Evolutionary conservation across 2,888 invertebrate genomes (phyloP).

Genomic region (Drosophila testacea): DNA sequence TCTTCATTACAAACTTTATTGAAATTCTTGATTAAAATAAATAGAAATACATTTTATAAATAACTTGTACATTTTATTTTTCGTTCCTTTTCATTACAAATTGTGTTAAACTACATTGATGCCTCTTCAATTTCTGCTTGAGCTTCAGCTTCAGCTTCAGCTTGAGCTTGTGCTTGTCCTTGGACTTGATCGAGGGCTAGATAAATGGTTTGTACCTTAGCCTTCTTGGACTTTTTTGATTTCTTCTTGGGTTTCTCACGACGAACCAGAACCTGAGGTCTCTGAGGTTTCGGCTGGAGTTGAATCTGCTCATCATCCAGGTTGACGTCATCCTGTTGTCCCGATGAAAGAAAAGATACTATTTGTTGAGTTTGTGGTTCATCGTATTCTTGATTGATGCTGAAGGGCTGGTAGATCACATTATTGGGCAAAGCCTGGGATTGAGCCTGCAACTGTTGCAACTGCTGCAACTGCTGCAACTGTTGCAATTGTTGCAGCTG

Average conservation of each 20-base stretch:
- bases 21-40: too few relatives aligned
- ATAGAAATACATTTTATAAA: too few relatives aligned
- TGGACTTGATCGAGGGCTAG: conserved; percentile 16
- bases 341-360: not conserved
- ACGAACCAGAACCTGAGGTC: conserved; percentile 15
- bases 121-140: not conserved
- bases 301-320: not conserved
- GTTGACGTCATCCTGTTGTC: not conserved
- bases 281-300: not conserved
- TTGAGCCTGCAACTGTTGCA: conserved; percentile 4
- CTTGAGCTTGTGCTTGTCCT: conserved; percentile 6
- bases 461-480: conserved; percentile 1
- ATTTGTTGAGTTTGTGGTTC: conserved; percentile 10
- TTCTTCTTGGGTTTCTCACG: conserved; percentile 39
- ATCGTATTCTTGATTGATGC: not conserved
- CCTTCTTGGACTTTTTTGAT: conserved; percentile 35
- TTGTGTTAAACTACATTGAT: not conserved
- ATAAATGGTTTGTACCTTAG: conserved; percentile 20
- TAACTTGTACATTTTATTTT: not conserved
- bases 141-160: not conserved
- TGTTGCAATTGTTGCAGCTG: conserved; percentile 3
- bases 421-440: not conserved
- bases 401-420: conserved; percentile 11
- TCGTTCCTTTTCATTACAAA: not conserved
- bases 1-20: too few relatives aligned